Base-by-base conservation (phyloP, 2,797 vertebrate genomes). In the Clarias pachynema region DNA sequence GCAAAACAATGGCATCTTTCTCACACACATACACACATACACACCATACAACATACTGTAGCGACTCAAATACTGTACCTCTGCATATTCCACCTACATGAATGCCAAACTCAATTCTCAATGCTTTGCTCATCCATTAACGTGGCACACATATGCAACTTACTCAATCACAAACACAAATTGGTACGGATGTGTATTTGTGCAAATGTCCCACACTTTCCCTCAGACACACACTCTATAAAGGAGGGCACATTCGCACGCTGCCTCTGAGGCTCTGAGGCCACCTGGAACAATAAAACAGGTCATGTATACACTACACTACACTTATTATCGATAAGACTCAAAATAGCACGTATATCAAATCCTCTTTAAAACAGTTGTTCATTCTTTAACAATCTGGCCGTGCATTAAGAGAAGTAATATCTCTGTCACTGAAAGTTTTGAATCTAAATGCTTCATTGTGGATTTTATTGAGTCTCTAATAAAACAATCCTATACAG, bases 1-100 rank as follows among this genome's bases (percentile, higher is more conserved):
- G 94, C 93, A 93, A 95, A 95, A 95, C 94, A 95, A 94, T 94
- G 92, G 93, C 93, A 93, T 92, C 92, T 92, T 87, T 79, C 88
- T 79, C 87, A 85, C 73, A 86, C 82, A 82, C 85, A 78, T 56
- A 56, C 80, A 86, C 86, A 88, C 75, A 73, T 89, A 83, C 72
- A 88, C 89, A 86, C 88, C 86, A 89, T 91, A 87, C 86, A 85
- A 77, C 40, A 84, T 63, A 60, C 68, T 79, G 84, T 63, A 87
- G 65, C 34, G 34, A 79, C 68, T 80, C 66, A 49, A 79, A 87
- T 56, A 84, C 53, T 44, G 53, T 78, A 68, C 75, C 40, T 84
- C 37, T 86, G 85, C 66, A 86, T 83, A 86, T 79, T 84, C 85
- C 81, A 83, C 75, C 77, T 73, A 72, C 84, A 79, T 75, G 79